A percentile compares a stretch with the other conserved stretches of the same genome.
phyloP scores from a whole-genome alignment of 2,888 invertebrate species.

The Ophioninae sp. region DNA sequence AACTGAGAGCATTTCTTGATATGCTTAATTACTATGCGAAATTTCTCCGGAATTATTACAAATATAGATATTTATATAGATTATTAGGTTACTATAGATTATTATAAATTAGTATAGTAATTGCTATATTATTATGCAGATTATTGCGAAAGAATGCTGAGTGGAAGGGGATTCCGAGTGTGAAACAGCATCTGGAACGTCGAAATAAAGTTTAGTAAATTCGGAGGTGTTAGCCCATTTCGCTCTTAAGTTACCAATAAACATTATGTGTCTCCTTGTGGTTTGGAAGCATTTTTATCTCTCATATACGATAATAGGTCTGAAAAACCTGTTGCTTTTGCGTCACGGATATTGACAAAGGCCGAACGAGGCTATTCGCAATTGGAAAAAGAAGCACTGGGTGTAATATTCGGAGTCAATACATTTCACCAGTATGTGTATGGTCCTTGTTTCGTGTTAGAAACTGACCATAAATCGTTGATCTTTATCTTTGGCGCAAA shows the following conservation, averaged over 20 bases:
- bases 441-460: conserved; percentile 43
- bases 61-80: too few relatives aligned
- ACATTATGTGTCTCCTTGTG: conserved; percentile 77
- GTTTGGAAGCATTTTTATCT: conserved; percentile 71
- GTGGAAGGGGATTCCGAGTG: conserved; percentile 23
- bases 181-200: not conserved
- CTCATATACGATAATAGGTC: conserved; percentile 59
- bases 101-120: too few relatives aligned
- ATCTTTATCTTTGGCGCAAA: conserved; percentile 47
- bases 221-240: conserved; percentile 61
- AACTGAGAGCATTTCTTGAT: conserved; percentile 47
- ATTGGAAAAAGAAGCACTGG: conserved; percentile 71
- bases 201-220: conserved; percentile 30
- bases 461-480: conserved; percentile 53
- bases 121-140: conserved; percentile 41
- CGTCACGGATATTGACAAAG: conserved; percentile 57
- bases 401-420: conserved; percentile 70
- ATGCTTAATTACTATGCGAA: conserved; percentile 57
- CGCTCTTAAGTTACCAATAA: conserved; percentile 64
- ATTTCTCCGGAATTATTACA: conserved; percentile 46
- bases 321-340: conserved; percentile 62
- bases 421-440: conserved; percentile 48
- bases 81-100: too few relatives aligned
- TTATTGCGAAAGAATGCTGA: conserved; percentile 28
- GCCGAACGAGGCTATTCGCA: conserved; percentile 67